Conservation (phyloP, 1,140 invertebrate genomes). For the Drosophila chauvacae region DNA sequence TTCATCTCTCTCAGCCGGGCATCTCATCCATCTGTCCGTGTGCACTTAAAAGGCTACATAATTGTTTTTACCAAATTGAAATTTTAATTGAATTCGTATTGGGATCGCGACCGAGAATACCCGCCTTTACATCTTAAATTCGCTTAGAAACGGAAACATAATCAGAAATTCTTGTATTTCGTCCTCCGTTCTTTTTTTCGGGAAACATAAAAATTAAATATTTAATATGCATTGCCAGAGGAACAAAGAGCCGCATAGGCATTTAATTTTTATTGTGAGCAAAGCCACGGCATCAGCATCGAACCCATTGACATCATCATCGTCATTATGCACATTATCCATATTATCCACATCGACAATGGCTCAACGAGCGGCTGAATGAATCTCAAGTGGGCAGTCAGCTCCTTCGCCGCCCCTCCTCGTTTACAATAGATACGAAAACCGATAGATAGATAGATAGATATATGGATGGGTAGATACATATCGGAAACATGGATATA, state of each 20-base stretch:
- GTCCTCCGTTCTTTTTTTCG: background rate
- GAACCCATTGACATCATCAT: constrained; percentile 46
- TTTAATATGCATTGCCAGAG: constrained; percentile 46
- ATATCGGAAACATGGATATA: constrained; percentile 23
- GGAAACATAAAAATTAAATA: constrained; percentile 69
- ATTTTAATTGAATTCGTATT: constrained; percentile 73
- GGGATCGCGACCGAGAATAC: background rate
- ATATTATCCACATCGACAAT: constrained; percentile 64
- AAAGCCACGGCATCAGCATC: constrained; percentile 40
- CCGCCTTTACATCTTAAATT: constrained; percentile 16
- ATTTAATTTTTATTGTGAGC: constrained; percentile 61
- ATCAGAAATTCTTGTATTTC: background rate
- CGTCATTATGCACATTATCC: constrained; percentile 56
- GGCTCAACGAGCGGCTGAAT: constrained; percentile 67
- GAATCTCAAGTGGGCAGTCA: constrained; percentile 63
- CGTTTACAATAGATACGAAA: constrained; percentile 25
- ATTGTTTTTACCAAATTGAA: constrained; percentile 69
- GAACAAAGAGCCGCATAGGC: constrained; percentile 65
- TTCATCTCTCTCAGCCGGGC: constrained; percentile 16
- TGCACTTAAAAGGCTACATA: constrained; percentile 60
- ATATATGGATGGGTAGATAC: constrained; percentile 33
- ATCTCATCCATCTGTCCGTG: constrained; percentile 32
- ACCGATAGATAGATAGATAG: constrained; percentile 30
- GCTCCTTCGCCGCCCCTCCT: background rate
- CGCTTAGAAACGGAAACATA: constrained; percentile 25